Base-by-base conservation (phyloP, 1,140 invertebrate genomes). In the Dendroctonus valens region DNA sequence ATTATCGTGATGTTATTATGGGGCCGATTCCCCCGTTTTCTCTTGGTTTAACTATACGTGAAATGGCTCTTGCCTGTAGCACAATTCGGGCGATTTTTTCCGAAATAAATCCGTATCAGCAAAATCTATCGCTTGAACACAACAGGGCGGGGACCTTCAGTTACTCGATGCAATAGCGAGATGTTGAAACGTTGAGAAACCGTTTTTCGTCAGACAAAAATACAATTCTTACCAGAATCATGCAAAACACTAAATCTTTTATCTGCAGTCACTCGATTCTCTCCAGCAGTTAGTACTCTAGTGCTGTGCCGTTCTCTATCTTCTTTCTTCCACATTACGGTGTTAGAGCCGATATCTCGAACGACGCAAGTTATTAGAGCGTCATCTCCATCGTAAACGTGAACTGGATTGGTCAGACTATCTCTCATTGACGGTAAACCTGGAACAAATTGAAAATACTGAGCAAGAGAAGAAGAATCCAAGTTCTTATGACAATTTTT, bases 351-450 rank as follows among this genome's bases (percentile, higher is more conserved):
- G 8, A 86, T 84, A 46, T 89, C 85, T 37, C 86, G 81, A 7
- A 91, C 89, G 15, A 91, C 87, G 75, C 90, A 92, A 3, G 89
- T 91, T 12, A 92, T 79, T 9, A 91, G 78, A 7, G 87, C 89
- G 73, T 91, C 88, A 65, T 90, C 89, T 5, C 88, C 89, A 73
- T 89, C 85, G 59, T 81, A 81, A 8, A 85, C 87, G 67, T 77
- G 77, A 5, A 79, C 74, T n/a, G 76, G 77, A 71, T 78, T 76
- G 15, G 75, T 77, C 11, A 79, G 69, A 50, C 76, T 79, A 67
- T 76, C 75, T 54, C 75, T 72, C 74, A 79, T 78, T 9, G 76
- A 78, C 5, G 77, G 77, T 49, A 78, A 66, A 52, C 73, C 77
- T 76, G 73, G 3, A 76, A 75, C 6, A 61, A 65, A 41, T 48